Percentiles rank a stretch among this genome's conserved stretches.
These are phyloP conservation scores for Hyperoplus lanceolatus DNA, from an alignment of 2,797 vertebrate genomes.

Conservation along the genomic window DNA sequence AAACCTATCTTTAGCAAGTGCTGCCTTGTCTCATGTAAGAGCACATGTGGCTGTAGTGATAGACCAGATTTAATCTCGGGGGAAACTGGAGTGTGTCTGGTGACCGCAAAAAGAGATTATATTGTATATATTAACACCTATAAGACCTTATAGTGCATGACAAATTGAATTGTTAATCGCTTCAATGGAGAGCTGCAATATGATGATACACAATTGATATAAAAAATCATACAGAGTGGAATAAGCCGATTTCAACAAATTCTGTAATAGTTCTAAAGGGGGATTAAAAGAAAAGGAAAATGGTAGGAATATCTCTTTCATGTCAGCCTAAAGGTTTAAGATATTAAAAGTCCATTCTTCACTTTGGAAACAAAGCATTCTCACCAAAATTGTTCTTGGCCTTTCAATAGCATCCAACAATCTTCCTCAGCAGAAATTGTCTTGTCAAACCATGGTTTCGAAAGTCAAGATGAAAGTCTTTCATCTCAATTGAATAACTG, in stretches of 20 bases:
- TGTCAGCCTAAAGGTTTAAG: neutral
- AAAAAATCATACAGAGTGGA: neutral
- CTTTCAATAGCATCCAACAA: neutral
- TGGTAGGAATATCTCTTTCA: neutral
- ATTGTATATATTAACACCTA: too few species aligned
- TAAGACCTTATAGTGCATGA: too few species aligned
- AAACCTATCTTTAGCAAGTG: neutral
- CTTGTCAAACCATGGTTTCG: neutral
- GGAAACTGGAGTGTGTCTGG: neutral
- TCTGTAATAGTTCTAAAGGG: neutral
- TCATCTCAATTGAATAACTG: neutral
- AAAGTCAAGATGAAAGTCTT: neutral
- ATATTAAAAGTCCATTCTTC: neutral
- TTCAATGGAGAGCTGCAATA: neutral
- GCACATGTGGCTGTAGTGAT: neutral
- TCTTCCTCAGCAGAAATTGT: neutral
- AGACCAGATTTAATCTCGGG: neutral
- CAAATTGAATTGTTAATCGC: too few species aligned
- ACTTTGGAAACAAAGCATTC: neutral
- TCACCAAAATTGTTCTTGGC: neutral
- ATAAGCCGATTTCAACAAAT: neutral
- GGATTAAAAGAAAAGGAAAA: neutral
- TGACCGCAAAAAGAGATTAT: too few species aligned
- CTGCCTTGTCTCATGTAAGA: neutral
- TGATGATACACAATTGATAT: neutral